Percentiles rank a stretch among this genome's conserved stretches.
Evolutionary conservation across 1,140 invertebrate genomes (phyloP).

Genomic region (Gryon sp.): DNA sequence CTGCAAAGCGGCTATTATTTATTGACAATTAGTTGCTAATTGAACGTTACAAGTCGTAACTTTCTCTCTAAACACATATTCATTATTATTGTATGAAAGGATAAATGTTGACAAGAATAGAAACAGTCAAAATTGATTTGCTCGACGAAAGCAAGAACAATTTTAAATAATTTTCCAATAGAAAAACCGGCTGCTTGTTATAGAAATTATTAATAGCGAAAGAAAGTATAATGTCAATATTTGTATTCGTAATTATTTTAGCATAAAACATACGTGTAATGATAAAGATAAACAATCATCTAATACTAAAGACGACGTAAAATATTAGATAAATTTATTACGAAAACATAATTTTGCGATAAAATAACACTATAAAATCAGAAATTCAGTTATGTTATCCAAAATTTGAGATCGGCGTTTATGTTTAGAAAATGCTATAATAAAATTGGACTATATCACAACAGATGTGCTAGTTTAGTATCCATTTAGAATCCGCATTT

Average conservation of each 20-base stretch:
- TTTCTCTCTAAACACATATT: slow-evolving; percentile 1
- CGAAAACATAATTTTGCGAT: slow-evolving; percentile 1
- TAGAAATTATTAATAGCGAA: no score
- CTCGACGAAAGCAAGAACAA: neutral
- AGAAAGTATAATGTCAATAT: no score
- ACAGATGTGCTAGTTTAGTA: slow-evolving; percentile 57
- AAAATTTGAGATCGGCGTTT: slow-evolving; percentile 39
- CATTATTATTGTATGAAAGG: neutral
- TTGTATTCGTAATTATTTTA: no score
- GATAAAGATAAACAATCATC: slow-evolving; percentile 1
- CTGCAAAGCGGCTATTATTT: slow-evolving; percentile 25
- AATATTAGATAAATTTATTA: slow-evolving; percentile 5
- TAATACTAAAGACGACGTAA: slow-evolving; percentile 5
- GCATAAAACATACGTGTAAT: neutral
- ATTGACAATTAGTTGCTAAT: slow-evolving; percentile 32
- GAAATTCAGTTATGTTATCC: slow-evolving; percentile 29
- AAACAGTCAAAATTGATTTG: no score
- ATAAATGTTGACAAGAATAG: no score
- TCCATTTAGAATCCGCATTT: slow-evolving; percentile 66
- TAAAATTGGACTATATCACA: slow-evolving; percentile 44
- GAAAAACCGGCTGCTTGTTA: no score
- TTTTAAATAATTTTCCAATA: no score
- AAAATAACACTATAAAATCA: neutral
- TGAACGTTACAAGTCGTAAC: neutral
- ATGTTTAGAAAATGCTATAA: slow-evolving; percentile 46